Evolutionary conservation across 1,140 invertebrate species (phyloP), one percentile per base, ranked within the genome.

Genomic region (Fopius arisanus): DNA sequence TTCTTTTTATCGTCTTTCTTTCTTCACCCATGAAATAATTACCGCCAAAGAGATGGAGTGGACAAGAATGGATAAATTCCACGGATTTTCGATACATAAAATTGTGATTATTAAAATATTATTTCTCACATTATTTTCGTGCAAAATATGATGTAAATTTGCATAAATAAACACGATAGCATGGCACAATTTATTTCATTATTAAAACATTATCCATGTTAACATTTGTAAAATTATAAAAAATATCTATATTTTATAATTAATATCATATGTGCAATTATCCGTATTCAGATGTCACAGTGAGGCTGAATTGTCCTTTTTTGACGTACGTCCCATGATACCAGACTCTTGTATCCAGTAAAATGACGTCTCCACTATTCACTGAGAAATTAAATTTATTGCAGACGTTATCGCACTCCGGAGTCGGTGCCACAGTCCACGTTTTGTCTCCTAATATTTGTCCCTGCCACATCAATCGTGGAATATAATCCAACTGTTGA

Each of bases 391-490:
- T 88, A 75, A 97, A 90, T 21, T 88, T 88, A 48, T 90, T 81
- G 81, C 96, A 98, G 69, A 92, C 84, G 82, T 90, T 81, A 81
- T 96, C 93, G 89, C 97, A 98, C 88, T 98, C 97, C 0, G 94
- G 95, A 1, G 95, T 93, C 0, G 96, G 96, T 12, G 93, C 91
- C 12, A 98, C 87, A 7, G 89, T 90, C 96, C 96, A 98, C 1
- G 90, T 93, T 87, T 98, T 98, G 77, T 90, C 92, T 0, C 96
- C 96, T 78, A 90, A 91, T 31, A 98, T 90, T 88, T 98, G 96
- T 0, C 95, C 96, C 88, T 98, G 96, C 96, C 96, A 98, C 90
- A 97, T 97, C 4, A 97, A 90, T 66, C 96, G 90, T 68, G 94
- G 91, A 70, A 98, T 97, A 81, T 96, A 96, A 88, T 98, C 96